These are phyloP conservation scores for Shinisaurus crocodilurus DNA, from an alignment of 2,113 vertebrate species.

Conservation along the genomic window DNA sequence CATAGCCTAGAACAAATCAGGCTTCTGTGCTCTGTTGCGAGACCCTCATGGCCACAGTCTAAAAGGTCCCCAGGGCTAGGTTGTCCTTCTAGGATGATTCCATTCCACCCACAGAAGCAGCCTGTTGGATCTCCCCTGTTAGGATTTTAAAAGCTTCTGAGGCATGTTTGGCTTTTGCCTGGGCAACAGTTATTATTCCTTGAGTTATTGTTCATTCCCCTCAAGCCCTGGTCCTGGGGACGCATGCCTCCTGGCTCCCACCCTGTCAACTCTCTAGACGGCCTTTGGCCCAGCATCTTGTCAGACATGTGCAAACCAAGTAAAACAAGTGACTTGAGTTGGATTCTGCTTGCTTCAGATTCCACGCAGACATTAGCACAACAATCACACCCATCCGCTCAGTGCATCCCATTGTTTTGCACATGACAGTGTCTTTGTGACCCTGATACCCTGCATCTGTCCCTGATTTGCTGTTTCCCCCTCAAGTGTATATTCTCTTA, in stretches of 20 bases:
- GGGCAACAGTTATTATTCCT: background rate
- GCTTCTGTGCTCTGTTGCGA: background rate
- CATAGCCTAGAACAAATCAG: background rate
- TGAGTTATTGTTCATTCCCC: background rate
- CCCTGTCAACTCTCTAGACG: background rate
- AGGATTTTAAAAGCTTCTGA: background rate
- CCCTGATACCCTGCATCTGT: background rate
- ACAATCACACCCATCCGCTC: background rate
- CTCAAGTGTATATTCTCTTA: background rate
- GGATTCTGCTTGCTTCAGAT: background rate
- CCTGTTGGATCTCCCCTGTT: background rate
- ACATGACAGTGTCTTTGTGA: background rate
- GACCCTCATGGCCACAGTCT: background rate
- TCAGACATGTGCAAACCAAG: background rate
- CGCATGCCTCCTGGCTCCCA: background rate
- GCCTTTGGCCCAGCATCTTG: background rate
- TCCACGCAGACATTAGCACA: background rate
- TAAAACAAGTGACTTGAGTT: background rate
- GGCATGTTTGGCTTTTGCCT: background rate
- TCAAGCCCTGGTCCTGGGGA: background rate
- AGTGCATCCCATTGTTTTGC: background rate
- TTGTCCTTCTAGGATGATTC: background rate
- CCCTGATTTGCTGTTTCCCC: background rate
- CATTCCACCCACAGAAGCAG: background rate
- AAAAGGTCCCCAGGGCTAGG: background rate